Percentiles rank a stretch among this genome's conserved stretches.
These are phyloP conservation scores for Thereva unica DNA, from an alignment of 2,888 invertebrate species.

Conservation along the genomic window DNA sequence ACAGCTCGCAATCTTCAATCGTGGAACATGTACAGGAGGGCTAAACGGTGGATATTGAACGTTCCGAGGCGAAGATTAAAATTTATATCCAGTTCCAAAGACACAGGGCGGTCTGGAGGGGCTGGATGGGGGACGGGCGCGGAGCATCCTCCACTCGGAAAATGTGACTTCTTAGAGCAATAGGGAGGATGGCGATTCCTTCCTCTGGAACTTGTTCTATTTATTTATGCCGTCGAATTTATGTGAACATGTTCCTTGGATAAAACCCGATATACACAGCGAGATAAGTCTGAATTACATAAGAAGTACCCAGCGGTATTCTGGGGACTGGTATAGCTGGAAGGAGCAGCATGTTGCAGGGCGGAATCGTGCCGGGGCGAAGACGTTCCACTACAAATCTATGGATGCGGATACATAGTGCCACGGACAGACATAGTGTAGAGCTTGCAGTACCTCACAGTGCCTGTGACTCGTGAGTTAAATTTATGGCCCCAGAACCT, in stretches of 20 bases:
- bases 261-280: slow-evolving; percentile 27
- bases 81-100: slow-evolving; percentile 31
- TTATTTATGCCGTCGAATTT: slow-evolving; percentile 29
- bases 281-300: slow-evolving; percentile 32
- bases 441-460: slow-evolving; percentile 28
- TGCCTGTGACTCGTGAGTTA: slow-evolving; percentile 27
- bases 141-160: not conserved
- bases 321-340: no score
- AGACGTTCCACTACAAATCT: slow-evolving; percentile 30
- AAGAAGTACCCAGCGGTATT: slow-evolving; percentile 27
- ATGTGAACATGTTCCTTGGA: slow-evolving; percentile 30
- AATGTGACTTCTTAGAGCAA: slow-evolving; percentile 13
- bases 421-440: slow-evolving; percentile 17
- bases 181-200: slow-evolving; percentile 6
- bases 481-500: slow-evolving; percentile 34
- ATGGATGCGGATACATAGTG: slow-evolving; percentile 23
- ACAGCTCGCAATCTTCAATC: slow-evolving; percentile 32
- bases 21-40: slow-evolving; percentile 9
- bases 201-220: slow-evolving; percentile 26
- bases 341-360: slow-evolving; percentile 27
- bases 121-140: slow-evolving; percentile 2
- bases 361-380: slow-evolving; percentile 26
- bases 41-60: slow-evolving; percentile 17
- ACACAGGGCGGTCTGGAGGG: slow-evolving; percentile 3
- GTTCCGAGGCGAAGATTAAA: slow-evolving; percentile 27